Conservation (phyloP, 2,888 invertebrate species). For the Pachymerium ferrugineum region DNA sequence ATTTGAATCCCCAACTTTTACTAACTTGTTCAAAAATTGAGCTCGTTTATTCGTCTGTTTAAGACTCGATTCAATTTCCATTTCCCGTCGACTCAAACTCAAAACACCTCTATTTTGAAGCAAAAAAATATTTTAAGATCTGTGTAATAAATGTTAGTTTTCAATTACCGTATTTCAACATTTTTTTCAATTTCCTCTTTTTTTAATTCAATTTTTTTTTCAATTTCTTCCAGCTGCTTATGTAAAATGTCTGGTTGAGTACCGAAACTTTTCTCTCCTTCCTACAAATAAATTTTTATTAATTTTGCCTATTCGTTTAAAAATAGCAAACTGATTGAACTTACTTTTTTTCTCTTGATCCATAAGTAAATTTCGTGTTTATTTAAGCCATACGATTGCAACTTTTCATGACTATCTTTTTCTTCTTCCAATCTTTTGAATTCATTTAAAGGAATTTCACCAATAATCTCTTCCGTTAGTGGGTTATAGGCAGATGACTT, state of each 20-base stretch:
- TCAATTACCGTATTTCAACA: neutral
- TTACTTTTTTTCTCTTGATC: neutral
- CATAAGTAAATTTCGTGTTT: neutral
- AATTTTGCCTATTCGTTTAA: too few species aligned
- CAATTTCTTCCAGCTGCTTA: neutral
- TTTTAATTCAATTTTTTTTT: neutral
- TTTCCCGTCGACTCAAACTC: constrained; percentile 32
- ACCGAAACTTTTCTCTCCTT: neutral
- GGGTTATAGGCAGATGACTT: neutral
- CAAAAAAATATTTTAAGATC: neutral
- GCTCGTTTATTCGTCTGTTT: constrained; percentile 30
- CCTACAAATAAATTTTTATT: neutral
- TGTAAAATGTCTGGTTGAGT: neutral
- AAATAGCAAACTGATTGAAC: neutral
- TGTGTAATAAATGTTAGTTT: neutral
- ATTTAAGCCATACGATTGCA: neutral
- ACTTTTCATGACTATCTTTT: neutral
- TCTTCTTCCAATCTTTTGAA: neutral
- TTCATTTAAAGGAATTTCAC: neutral
- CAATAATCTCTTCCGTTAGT: neutral
- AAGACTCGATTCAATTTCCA: constrained; percentile 34
- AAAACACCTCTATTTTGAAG: constrained; percentile 20
- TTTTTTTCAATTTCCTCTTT: neutral
- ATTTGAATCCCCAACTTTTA: neutral
- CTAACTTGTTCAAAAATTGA: constrained; percentile 23